Conservation (phyloP, 2,113 vertebrate species). For the Physeter macrocephalus region DNA sequence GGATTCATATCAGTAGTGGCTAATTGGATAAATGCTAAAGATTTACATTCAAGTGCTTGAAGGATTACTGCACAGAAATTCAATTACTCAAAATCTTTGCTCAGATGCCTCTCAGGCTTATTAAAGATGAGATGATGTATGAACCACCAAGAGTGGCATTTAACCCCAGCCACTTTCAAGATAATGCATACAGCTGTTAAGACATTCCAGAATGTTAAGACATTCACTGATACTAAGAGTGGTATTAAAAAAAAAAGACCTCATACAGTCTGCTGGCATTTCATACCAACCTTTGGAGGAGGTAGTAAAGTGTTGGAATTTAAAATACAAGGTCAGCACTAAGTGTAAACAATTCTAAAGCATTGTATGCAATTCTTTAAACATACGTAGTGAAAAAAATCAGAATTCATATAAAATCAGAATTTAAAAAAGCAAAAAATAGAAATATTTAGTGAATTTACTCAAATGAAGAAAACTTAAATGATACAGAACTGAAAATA, state of each 20-base stretch:
- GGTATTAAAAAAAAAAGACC: not conserved
- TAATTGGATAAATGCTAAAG: conserved; percentile 32
- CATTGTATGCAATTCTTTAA: conserved; percentile 67
- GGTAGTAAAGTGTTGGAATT: conserved; percentile 77
- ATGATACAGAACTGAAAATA: conserved; percentile 79
- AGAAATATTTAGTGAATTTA: conserved; percentile 82
- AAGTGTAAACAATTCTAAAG: conserved; percentile 82
- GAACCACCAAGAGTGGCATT: conserved; percentile 21
- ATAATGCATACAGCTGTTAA: conserved; percentile 33
- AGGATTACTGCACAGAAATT: conserved; percentile 28
- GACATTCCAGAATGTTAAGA: conserved; percentile 25
- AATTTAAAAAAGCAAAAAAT: conserved; percentile 76
- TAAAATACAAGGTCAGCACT: conserved; percentile 73
- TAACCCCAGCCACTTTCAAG: conserved; percentile 35
- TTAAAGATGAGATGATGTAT: conserved; percentile 16
- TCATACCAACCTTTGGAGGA: conserved; percentile 70
- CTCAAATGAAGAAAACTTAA: conserved; percentile 78
- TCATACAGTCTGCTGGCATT: conserved; percentile 53
- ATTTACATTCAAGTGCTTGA: conserved; percentile 45
- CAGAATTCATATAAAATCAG: conserved; percentile 59
- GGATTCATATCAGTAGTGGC: conserved; percentile 40
- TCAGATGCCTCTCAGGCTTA: not conserved
- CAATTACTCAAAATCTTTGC: conserved; percentile 29
- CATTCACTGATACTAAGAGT: conserved; percentile 30
- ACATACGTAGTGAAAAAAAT: conserved; percentile 72